Evolutionary conservation across 2,113 vertebrate genomes (phyloP), one percentile per base, ranked within the genome.

Genomic region (Larimichthys polyactis): DNA sequence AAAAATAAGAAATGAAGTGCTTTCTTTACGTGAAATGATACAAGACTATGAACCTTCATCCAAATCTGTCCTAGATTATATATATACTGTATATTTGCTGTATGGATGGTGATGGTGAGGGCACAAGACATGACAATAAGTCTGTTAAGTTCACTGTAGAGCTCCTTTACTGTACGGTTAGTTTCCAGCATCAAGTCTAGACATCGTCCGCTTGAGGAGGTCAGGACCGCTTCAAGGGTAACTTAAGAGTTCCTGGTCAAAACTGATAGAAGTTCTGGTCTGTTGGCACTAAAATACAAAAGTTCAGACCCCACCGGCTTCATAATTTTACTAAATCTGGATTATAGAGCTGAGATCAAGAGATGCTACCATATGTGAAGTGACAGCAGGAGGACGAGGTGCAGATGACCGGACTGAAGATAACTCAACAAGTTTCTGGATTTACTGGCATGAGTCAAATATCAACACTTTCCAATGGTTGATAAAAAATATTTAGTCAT

Each of bases 271-370:
- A 63, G 36, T 36, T 36, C 7, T 36, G 36, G 36, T 24, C 36
- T 40, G 16, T 27, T 64, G 75, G 70, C 70, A 78, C 27, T n/a
- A 22, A 67, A 54, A 67, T 36, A 84, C n/a, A 73, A 79, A 55
- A 22, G 54, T 1, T 0, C 11, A 0, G 36, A 40, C 20, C 54
- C n/a, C 24, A 27, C 3, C 6, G 19, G 15, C 12, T 72, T 78
- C 27, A 20, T 32, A n/a, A n/a, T 48, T 20, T 2, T 15, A 4
- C 36, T 36, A 11, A 24, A 60, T 32, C 14, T 36, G 24, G 6
- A n/a, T 29, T 8, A 49, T 4, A 48, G 14, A 54, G 2, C 48
- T 55, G 15, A 58, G 40, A 71, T 1, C 11, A 46, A 68, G 20
- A 78, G 20, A 51, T 32, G 27, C 44, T 66, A 11, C 24, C 66